phyloP scores from a whole-genome alignment of 1,140 invertebrate species.

The Lordiphosa clarofinis region DNA sequence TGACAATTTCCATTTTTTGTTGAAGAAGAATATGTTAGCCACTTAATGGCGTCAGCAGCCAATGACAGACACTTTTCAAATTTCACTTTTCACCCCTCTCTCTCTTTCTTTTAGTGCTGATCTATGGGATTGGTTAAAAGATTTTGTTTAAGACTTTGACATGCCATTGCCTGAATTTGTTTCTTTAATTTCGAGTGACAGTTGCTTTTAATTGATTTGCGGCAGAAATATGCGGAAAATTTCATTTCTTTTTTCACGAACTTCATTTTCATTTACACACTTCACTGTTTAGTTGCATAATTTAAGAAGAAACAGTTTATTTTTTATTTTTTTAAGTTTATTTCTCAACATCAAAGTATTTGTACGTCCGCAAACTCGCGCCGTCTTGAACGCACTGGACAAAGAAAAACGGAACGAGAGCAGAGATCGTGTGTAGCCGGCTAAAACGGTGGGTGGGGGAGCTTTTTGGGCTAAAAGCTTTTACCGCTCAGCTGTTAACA shows the following conservation, averaged over 20 bases:
- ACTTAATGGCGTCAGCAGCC: constrained; percentile 56
- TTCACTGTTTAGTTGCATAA: constrained; percentile 35
- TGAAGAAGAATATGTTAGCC: background rate
- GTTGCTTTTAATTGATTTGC: constrained; percentile 12
- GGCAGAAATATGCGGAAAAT: constrained; percentile 32
- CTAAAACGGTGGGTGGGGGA: constrained; percentile 23
- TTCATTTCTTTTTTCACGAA: constrained; percentile 1
- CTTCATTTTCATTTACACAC: constrained; percentile 7
- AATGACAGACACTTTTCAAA: constrained; percentile 41
- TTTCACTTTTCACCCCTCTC: constrained; percentile 16
- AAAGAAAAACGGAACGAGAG: constrained; percentile 40
- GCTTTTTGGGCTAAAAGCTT: constrained; percentile 49
- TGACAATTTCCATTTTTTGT: constrained; percentile 8
- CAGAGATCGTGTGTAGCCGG: constrained; percentile 36
- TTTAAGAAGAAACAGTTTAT: constrained; percentile 4
- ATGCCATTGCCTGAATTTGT: constrained; percentile 57
- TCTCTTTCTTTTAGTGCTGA: constrained; percentile 29
- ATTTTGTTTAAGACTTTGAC: constrained; percentile 41
- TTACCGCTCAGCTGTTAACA: constrained; percentile 60
- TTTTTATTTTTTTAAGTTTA: constrained; percentile 1
- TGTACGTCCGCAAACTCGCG: constrained; percentile 52
- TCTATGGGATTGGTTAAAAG: constrained; percentile 48
- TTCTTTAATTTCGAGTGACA: constrained; percentile 32
- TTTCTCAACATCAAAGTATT: constrained; percentile 2
- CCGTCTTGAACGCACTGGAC: constrained; percentile 57